Evolutionary conservation across 2,113 vertebrate species (phyloP).

Genomic region (Callocephalon fimbriatum): DNA sequence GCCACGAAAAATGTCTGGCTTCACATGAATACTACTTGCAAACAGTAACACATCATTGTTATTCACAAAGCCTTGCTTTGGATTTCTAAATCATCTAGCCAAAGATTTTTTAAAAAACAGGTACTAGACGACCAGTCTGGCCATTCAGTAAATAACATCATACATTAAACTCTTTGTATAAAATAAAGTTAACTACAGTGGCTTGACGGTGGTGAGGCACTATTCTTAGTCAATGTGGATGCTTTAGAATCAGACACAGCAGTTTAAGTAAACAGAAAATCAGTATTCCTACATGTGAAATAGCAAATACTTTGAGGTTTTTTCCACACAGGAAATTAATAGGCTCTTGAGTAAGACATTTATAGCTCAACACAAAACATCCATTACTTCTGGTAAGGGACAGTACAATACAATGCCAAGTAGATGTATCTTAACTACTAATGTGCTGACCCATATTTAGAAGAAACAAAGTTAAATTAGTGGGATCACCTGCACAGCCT

Average conservation of each 20-base stretch:
- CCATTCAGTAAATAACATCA: background rate
- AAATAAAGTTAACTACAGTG: background rate
- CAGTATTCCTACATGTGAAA: background rate
- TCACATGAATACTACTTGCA: background rate
- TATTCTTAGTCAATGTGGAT: background rate
- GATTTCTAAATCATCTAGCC: background rate
- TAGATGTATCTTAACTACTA: background rate
- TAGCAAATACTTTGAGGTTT: background rate
- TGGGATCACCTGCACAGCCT: background rate
- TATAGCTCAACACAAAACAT: background rate
- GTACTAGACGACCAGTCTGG: background rate
- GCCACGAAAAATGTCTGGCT: background rate
- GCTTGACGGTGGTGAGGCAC: background rate
- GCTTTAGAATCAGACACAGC: background rate
- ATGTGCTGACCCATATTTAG: background rate
- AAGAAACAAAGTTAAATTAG: background rate
- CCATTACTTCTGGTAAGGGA: background rate
- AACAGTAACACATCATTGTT: background rate
- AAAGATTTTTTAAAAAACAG: background rate
- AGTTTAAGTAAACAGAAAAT: background rate
- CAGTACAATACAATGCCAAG: background rate
- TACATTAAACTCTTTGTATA: background rate
- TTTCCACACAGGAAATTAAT: background rate
- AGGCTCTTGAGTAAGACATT: background rate
- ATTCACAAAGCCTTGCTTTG: background rate